Conservation (phyloP, 2,797 vertebrate species). For the Tympanoctomys barrerae region DNA sequence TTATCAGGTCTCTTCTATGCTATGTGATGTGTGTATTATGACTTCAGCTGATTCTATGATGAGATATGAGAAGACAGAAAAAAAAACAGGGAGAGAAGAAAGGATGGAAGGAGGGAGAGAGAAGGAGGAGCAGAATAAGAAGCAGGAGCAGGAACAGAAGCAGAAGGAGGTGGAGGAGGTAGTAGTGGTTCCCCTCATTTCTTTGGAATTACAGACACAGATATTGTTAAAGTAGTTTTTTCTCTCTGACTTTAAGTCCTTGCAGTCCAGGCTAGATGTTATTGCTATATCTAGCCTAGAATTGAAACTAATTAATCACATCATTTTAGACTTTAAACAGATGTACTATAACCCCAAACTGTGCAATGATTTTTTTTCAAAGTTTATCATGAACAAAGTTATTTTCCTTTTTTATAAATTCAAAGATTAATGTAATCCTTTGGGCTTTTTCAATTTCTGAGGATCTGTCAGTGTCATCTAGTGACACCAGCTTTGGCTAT, state of each 20-base stretch:
- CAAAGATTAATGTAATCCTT: not conserved
- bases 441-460: not conserved
- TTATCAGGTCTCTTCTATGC: not conserved
- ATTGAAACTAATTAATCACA: not conserved
- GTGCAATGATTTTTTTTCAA: not conserved
- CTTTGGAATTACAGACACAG: not conserved
- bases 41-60: not conserved
- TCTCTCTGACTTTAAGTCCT: not conserved
- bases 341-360: not conserved
- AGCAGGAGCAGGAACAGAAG: not conserved
- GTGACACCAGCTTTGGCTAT: not conserved
- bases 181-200: not conserved
- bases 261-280: not conserved
- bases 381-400: not conserved
- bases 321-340: not conserved
- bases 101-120: not conserved
- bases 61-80: not conserved
- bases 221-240: not conserved
- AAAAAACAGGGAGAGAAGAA: not conserved
- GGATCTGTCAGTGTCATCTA: not conserved
- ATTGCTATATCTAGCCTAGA: not conserved
- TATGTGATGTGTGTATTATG: too few species aligned
- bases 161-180: not conserved
- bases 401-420: not conserved
- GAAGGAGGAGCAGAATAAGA: not conserved